Evolutionary conservation across 2,888 invertebrate species (phyloP).

Genomic region (Thera britannica): DNA sequence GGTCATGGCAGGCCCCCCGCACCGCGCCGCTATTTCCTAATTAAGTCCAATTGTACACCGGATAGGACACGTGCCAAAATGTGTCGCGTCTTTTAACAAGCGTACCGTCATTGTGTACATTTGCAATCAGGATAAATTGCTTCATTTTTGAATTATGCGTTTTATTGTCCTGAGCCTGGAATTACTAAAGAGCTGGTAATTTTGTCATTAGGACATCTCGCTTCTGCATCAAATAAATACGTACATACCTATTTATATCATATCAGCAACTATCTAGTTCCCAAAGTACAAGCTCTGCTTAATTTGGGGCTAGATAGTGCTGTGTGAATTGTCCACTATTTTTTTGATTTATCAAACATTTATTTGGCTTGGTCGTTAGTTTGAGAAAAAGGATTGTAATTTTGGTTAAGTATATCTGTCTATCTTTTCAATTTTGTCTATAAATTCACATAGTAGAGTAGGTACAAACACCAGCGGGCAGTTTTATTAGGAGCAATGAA

Average conservation of each 20-base stretch:
- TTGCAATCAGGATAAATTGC: conserved; percentile 50
- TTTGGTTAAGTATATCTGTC: not conserved
- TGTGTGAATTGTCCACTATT: no score
- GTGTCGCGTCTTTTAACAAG: conserved; percentile 69
- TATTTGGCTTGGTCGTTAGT: no score
- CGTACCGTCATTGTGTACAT: conserved; percentile 63
- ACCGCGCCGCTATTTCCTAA: conserved; percentile 79
- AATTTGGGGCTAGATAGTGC: no score
- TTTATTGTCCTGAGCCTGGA: conserved; percentile 30
- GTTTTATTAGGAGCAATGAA: conserved; percentile 68
- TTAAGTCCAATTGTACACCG: conserved; percentile 82
- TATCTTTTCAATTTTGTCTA: not conserved
- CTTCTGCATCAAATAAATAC: not conserved
- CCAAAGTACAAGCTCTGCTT: no score
- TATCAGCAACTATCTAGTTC: no score
- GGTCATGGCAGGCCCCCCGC: conserved; percentile 56
- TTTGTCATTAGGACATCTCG: not conserved
- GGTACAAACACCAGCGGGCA: conserved; percentile 45
- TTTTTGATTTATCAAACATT: no score
- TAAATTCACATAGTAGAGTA: conserved; percentile 21
- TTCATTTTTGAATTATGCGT: conserved; percentile 40
- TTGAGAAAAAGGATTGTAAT: no score
- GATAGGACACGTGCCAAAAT: conserved; percentile 83
- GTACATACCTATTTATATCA: no score
- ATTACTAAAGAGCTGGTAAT: conserved; percentile 15